These are phyloP conservation scores for Hippasteria phrygiana DNA, from an alignment of 53 echinoderm and acorn worm species.

Conservation along the genomic window DNA sequence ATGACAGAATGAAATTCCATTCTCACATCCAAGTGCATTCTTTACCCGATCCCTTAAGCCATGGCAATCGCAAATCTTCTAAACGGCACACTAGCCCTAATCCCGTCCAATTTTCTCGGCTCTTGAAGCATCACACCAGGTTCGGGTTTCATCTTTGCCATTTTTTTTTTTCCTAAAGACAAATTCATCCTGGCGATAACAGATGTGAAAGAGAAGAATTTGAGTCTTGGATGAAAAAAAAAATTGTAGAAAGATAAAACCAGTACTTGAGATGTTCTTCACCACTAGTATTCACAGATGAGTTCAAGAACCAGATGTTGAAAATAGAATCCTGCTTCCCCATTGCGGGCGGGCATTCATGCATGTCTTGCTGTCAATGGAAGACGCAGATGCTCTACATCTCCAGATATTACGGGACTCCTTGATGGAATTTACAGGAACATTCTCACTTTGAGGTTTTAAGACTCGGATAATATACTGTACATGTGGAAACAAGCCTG, in stretches of 20 bases:
- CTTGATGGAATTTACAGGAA: conserved; percentile 25
- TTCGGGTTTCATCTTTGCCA: background rate
- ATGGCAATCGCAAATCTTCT: conserved; percentile 13
- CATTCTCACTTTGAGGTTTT: conserved; percentile 15
- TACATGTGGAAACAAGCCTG: background rate
- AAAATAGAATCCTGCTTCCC: background rate
- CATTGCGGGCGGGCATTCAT: conserved; percentile 35
- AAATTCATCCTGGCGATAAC: conserved; percentile 4
- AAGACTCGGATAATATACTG: background rate
- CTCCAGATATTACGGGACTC: background rate
- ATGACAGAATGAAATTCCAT: conserved; percentile 12
- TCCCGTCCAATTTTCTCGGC: conserved; percentile 41
- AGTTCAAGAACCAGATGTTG: conserved; percentile 29
- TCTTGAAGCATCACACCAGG: background rate
- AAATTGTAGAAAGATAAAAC: background rate
- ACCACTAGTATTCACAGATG: background rate
- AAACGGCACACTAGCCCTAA: conserved; percentile 20
- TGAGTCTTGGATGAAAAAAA: background rate
- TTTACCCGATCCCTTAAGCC: conserved; percentile 29
- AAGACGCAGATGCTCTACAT: conserved; percentile 6
- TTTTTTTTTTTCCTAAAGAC: background rate
- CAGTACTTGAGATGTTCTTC: conserved; percentile 2
- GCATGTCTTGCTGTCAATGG: conserved; percentile 33
- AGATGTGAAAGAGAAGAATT: conserved; percentile 35
- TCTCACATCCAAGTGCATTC: conserved; percentile 27